Base-by-base conservation (phyloP, 2,888 invertebrate species). In the Aspidiotus destructor region DNA sequence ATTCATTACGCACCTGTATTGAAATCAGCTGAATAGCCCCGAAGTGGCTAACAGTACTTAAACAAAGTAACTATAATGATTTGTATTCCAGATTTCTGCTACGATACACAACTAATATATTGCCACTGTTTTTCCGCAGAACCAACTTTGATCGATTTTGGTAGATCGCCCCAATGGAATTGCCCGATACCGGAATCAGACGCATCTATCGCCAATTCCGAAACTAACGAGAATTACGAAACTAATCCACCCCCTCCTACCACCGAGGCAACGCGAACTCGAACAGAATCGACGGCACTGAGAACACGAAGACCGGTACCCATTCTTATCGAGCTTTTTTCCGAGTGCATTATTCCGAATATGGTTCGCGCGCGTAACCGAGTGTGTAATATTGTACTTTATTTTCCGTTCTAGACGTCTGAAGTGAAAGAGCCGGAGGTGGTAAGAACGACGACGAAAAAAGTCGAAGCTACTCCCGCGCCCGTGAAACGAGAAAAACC, bases 121-220 rank as follows among this genome's bases (percentile, higher is more conserved):
- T 48, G n/a, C 6, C 11, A 28, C 5, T 5, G 1, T 28, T 28
- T 28, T 28, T 5, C 28, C 28, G 1, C 28, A 68, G 61, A 10
- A 28, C 60, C 68, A 8, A 69, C 69, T 11, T 44, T 69, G 73
- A 82, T 94, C 70, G 88, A 94, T 77, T 94, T 94, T 76, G 91
- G 91, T 2, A 84, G 94, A 3, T 84, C 87, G 1, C 92, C 94
- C 0, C 85, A 85, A 72, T 94, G 94, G 94, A 94, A 94, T 79
- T 94, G 94, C 75, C 93, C 93, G 1, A 84, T 89, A 80, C 92
- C 93, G 0, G 91, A 92, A 65, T 60, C 71, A n/a, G 70, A 70
- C 44, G 62, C 71, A 55, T 61, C 71, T 9, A 55, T 60, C 48
- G 40, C 69, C 10, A 53, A 55, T 57, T 62, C 69, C 8, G 69